Base-by-base conservation (phyloP, 2,888 invertebrate genomes). In the Antheraea assamensis region DNA sequence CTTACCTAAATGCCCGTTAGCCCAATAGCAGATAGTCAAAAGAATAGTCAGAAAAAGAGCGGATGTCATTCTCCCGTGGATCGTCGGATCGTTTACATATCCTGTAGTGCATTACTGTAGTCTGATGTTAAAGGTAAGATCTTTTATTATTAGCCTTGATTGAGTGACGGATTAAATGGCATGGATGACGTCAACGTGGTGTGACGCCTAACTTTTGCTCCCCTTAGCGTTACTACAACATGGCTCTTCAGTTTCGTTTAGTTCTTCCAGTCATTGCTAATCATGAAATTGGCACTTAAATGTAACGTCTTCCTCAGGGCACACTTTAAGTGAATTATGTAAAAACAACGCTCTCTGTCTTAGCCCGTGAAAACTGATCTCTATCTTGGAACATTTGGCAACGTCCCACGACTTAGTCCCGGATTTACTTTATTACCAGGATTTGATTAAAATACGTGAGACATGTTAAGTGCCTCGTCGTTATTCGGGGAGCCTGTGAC, bases 361-460 rank as follows among this genome's bases (percentile, higher is more conserved):
- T 35, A 35, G 68, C n/a, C 35, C 21, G 15, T 68, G 35, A 68
- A n/a, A 68, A 68, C 35, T 68, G 68, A 68, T 68, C 35, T 68
- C 68, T n/a, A 68, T 68, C 68, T 13, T 35, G 35, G 35, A 68
- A 68, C 68, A 68, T 68, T 68, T 68, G 68, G 68, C 68, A 68
- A 35, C 35, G 68, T 68, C 35, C 68, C 68, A 68, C 68, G 68
- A n/a, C 35, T 35, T 35, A 68, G 68, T 68, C 27, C 27, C 61
- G 68, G 68, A 35, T 68, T 68, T 68, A 68, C 68, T 68, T 35
- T 68, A 68, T 13, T 68, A 68, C 68, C 35, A 35, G 68, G 68
- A 71, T 71, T 71, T 74, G 74, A 74, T 74, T 74, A 74, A 74
- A 74, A 74, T 71, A 71, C 74, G 71, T 66, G 71, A 31, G 71